Conservation (phyloP, 2,888 invertebrate species). For the Ypsolopha sequella region DNA sequence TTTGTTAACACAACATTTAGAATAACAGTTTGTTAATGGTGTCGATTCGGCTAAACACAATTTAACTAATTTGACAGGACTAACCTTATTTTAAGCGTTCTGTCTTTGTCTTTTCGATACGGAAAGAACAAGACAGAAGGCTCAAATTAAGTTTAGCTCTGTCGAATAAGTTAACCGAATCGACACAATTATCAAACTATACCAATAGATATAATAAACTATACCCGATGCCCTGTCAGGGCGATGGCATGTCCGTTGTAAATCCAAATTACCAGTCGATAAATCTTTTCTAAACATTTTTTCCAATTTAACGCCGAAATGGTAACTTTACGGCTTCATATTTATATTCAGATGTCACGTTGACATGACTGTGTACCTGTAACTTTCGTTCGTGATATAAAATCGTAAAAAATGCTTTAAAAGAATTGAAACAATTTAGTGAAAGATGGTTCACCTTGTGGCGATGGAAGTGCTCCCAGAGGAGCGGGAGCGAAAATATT, state of each 20-base stretch:
- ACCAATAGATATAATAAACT: too few species aligned
- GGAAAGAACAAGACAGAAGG: too few species aligned
- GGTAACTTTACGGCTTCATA: conserved; percentile 8
- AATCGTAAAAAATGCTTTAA: conserved; percentile 41
- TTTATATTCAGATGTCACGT: conserved; percentile 42
- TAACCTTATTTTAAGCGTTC: too few species aligned
- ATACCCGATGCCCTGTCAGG: too few species aligned
- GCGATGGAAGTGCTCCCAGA: conserved; percentile 94
- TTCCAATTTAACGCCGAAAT: not conserved
- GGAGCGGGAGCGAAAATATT: conserved; percentile 94
- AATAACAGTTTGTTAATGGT: too few species aligned
- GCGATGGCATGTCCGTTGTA: not conserved
- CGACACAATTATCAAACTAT: too few species aligned
- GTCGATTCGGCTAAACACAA: too few species aligned
- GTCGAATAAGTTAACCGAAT: too few species aligned
- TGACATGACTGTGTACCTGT: conserved; percentile 43
- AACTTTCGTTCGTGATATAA: conserved; percentile 32
- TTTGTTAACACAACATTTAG: too few species aligned
- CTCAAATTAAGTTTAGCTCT: too few species aligned
- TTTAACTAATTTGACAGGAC: too few species aligned
- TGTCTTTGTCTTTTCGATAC: too few species aligned
- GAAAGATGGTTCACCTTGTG: conserved; percentile 90
- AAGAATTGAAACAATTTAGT: conserved; percentile 30
- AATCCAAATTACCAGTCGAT: not conserved
- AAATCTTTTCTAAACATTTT: not conserved